Evolutionary conservation across 2,888 invertebrate species (phyloP).

Genomic region (Leucophora obtusa): DNA sequence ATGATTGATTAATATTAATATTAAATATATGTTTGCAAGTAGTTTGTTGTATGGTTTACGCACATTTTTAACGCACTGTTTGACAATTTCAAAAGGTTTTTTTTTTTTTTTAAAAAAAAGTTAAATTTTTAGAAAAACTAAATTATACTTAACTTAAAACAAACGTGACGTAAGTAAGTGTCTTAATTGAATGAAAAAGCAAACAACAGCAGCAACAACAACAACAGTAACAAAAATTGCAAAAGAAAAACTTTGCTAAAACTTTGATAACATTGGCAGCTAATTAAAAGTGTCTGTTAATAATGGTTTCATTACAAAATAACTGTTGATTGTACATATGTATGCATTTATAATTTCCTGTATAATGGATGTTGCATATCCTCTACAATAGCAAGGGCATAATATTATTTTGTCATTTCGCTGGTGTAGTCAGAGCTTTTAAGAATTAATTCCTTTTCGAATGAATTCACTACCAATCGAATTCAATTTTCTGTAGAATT

Average conservation of each 20-base stretch:
- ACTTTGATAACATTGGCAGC: slow-evolving; percentile 36
- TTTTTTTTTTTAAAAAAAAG: neutral
- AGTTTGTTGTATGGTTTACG: slow-evolving; percentile 35
- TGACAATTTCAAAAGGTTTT: slow-evolving; percentile 19
- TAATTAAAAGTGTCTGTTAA: slow-evolving; percentile 45
- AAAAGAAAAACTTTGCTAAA: slow-evolving; percentile 4
- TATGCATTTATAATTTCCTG: slow-evolving; percentile 49
- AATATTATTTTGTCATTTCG: neutral
- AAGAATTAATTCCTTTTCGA: no score
- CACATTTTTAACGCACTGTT: slow-evolving; percentile 48
- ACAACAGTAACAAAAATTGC: slow-evolving; percentile 2
- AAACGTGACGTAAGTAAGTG: slow-evolving; percentile 32
- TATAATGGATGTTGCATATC: slow-evolving; percentile 7
- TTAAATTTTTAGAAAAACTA: slow-evolving; percentile 3
- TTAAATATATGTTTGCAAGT: neutral
- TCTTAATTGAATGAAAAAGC: slow-evolving; percentile 35
- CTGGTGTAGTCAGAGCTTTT: no score
- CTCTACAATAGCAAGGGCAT: neutral
- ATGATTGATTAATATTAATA: slow-evolving; percentile 60
- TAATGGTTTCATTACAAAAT: slow-evolving; percentile 47
- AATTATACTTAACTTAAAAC: neutral
- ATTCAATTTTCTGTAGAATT: no score
- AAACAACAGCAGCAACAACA: no score
- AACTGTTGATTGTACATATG: slow-evolving; percentile 10
- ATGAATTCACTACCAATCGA: no score